Conservation (phyloP, 1,140 invertebrate species). For the Sitobion miscanthi region DNA sequence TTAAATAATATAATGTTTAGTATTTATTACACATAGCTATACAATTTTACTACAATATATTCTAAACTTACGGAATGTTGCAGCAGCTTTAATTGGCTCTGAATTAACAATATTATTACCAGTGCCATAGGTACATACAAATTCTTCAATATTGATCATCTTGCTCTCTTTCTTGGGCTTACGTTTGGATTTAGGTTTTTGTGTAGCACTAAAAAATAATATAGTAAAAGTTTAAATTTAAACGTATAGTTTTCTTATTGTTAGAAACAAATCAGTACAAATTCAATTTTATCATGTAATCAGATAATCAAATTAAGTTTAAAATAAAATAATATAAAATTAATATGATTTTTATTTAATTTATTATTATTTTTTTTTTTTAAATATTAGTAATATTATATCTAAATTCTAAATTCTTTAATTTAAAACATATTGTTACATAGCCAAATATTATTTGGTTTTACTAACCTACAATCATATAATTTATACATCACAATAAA, state of each 20-base stretch:
- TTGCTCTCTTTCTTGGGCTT: constrained; percentile 47
- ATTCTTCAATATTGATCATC: constrained; percentile 54
- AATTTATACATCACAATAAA: not conserved
- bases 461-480: not conserved
- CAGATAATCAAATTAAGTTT: not conserved
- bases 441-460: not conserved
- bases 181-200: constrained; percentile 48
- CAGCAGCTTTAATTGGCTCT: constrained; percentile 48
- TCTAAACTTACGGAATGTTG: constrained; percentile 49
- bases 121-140: constrained; percentile 43
- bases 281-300: not conserved
- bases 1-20: not conserved
- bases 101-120: constrained; percentile 34
- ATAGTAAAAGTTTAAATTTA: not conserved
- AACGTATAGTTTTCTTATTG: not conserved
- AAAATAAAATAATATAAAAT: not conserved
- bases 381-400: not conserved
- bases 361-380: not conserved
- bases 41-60: not conserved
- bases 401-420: not conserved
- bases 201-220: constrained; percentile 28
- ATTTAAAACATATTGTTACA: not conserved
- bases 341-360: not conserved
- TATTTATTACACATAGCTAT: not conserved
- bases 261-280: too few relatives aligned